Evolutionary conservation across 2,797 vertebrate species (phyloP).

Genomic region (Psittacula derbiana): DNA sequence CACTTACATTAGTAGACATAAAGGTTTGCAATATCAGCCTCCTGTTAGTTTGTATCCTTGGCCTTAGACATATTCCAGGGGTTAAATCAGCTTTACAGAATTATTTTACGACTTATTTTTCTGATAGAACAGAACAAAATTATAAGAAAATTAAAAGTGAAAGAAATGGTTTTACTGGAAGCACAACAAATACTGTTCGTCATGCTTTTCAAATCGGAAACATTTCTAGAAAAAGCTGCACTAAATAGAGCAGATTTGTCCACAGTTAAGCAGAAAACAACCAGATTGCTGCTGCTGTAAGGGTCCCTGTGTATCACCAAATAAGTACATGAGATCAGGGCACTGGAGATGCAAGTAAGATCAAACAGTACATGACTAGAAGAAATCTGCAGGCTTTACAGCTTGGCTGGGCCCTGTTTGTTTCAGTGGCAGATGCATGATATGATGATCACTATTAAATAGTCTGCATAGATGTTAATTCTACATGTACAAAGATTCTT

Average conservation of each 20-base stretch:
- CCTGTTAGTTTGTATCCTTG: not conserved
- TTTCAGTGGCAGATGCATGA: not conserved
- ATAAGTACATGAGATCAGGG: not conserved
- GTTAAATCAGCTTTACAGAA: not conserved
- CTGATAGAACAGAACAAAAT: not conserved
- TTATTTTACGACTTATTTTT: not conserved
- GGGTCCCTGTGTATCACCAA: not conserved
- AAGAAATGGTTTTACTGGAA: not conserved
- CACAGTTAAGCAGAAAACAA: not conserved
- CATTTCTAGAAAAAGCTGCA: not conserved
- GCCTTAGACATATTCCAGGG: not conserved
- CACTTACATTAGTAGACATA: not conserved
- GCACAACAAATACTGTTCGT: not conserved
- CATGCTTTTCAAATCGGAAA: not conserved
- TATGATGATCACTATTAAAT: not conserved
- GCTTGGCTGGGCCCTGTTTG: not conserved
- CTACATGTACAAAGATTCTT: not conserved
- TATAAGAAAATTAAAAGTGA: not conserved
- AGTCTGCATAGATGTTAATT: constrained; percentile 25
- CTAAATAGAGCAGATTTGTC: not conserved
- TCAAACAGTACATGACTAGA: not conserved
- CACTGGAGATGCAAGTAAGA: not conserved
- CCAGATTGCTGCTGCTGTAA: not conserved
- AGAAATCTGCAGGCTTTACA: constrained; percentile 17
- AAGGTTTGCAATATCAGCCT: not conserved